A percentile compares a stretch with the other conserved stretches of the same genome.
Evolutionary conservation across 2,113 vertebrate species (phyloP).

Genomic region (Nicator chloris): DNA sequence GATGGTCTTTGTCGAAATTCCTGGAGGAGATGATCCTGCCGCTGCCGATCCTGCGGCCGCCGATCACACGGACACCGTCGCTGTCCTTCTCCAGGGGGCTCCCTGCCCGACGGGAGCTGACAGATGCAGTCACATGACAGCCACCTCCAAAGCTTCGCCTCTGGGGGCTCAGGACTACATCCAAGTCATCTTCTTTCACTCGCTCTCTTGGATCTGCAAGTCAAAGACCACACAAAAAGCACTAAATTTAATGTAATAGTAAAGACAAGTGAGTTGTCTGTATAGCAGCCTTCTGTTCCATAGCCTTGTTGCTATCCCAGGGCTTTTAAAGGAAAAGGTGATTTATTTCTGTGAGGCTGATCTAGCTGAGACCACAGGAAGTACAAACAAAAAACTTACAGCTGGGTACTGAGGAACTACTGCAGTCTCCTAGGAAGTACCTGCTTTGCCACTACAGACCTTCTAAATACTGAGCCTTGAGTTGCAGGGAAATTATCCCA

Average conservation of each 20-base stretch:
- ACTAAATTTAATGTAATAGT: rapidly evolving
- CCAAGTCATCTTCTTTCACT: slow-evolving; percentile 95
- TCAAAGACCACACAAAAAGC: not conserved
- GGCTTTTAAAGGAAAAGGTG: not conserved
- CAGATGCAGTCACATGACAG: slow-evolving; percentile 83
- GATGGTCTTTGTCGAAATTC: slow-evolving; percentile 88
- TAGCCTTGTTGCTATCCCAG: not conserved
- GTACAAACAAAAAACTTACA: not conserved
- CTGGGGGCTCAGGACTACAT: slow-evolving; percentile 94
- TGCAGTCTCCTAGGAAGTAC: not conserved
- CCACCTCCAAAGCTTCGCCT: slow-evolving; percentile 96
- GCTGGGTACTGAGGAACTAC: not conserved
- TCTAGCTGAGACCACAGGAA: not conserved
- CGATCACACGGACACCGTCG: slow-evolving; percentile 85
- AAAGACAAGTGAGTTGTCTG: not conserved
- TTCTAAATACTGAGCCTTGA: not conserved
- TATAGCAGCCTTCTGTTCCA: not conserved
- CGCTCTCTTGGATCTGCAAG: slow-evolving; percentile 89
- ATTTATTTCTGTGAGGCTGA: not conserved
- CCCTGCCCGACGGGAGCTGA: slow-evolving; percentile 80
- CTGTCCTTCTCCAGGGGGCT: slow-evolving; percentile 93
- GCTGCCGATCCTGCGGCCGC: slow-evolving; percentile 89
- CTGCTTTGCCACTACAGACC: not conserved
- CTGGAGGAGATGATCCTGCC: slow-evolving; percentile 91
- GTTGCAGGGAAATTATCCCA: not conserved